phyloP scores from a whole-genome alignment of 37 sponge, comb jelly and placozoan species.

The Corticium candelabrum region DNA sequence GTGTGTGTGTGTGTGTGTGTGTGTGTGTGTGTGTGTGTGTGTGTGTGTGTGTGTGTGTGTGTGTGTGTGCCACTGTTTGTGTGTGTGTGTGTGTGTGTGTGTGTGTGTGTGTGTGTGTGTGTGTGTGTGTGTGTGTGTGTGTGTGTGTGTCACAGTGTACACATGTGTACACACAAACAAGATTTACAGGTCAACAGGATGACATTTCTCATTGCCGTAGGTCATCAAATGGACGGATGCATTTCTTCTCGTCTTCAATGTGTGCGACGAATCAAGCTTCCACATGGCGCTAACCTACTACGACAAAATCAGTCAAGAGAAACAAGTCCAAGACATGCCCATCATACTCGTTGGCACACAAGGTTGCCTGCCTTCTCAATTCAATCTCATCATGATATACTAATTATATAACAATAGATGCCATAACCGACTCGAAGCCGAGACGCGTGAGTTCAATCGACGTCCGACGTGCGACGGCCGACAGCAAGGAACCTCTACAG shows the following conservation, averaged over 20 bases:
- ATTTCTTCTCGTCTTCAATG: slow-evolving; percentile 64
- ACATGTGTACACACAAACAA: too few relatives aligned
- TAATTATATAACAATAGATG: not conserved
- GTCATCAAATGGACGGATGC: slow-evolving; percentile 73
- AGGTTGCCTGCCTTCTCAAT: not conserved
- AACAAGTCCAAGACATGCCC: slow-evolving; percentile 22
- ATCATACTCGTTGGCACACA: slow-evolving; percentile 58
- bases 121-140: too few relatives aligned
- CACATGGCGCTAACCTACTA: not conserved
- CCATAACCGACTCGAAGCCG: slow-evolving; percentile 9
- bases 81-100: too few relatives aligned
- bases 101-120: too few relatives aligned
- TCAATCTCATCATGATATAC: too few relatives aligned
- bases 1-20: too few relatives aligned
- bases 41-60: too few relatives aligned
- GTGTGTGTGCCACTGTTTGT: too few relatives aligned
- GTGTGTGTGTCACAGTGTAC: too few relatives aligned
- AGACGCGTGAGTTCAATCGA: not conserved
- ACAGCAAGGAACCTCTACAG: not conserved
- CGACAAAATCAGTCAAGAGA: not conserved
- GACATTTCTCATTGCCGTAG: slow-evolving; percentile 7
- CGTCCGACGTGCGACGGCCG: not conserved
- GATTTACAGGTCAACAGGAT: too few relatives aligned
- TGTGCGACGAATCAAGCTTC: slow-evolving; percentile 10
- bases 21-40: too few relatives aligned